Evolutionary conservation across 2,888 invertebrate genomes (phyloP), one percentile per base, ranked within the genome.

Genomic region (Listrodromus nycthemerus): DNA sequence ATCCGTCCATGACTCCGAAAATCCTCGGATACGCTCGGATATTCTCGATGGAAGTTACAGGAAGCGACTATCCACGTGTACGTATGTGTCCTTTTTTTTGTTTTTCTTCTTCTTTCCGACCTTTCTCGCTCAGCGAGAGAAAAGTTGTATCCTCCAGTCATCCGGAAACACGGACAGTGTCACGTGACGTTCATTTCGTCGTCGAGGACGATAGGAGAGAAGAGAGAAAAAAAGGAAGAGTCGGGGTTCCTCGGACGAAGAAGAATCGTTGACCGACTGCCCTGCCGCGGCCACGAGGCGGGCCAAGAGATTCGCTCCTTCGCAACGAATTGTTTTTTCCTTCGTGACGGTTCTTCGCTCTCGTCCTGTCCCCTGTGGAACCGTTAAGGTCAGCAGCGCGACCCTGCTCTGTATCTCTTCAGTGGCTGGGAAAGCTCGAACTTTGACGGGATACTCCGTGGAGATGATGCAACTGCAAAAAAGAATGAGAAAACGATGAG

Each of bases 281-380:
- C 55, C 67, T 67, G 70, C 74, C 61, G 55, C 66, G 58, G 77
- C 75, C 66, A 69, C 50, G 30, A 63, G 45, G 52, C 7, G 75
- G 69, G 69, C 61, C 27, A 50, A 65, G 16, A 74, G 63, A 63
- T 63, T 74, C 74, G 45, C 48, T 73, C 65, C 66, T 74, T 45
- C 58, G 65, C 76, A 69, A 83, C 50, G 87, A 88, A 90, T 88
- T 89, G 87, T 88, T 89, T 90, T 82, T 87, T 55, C 48, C 86
- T 41, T 55, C 16, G 13, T 45, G 66, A 66, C 76, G 63, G 74
- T 82, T 55, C 74, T 71, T 67, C 52, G 48, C 52, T 48, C 48
- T 66, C 58, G 71, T 74, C 41, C 16, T 79, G 81, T 86, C 83
- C 89, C 88, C 88, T 82, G 77, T 73, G 87, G 88, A 86, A 82